These are phyloP conservation scores for Tetragnatha montana DNA, from an alignment of 2,888 invertebrate genomes.

Conservation along the genomic window DNA sequence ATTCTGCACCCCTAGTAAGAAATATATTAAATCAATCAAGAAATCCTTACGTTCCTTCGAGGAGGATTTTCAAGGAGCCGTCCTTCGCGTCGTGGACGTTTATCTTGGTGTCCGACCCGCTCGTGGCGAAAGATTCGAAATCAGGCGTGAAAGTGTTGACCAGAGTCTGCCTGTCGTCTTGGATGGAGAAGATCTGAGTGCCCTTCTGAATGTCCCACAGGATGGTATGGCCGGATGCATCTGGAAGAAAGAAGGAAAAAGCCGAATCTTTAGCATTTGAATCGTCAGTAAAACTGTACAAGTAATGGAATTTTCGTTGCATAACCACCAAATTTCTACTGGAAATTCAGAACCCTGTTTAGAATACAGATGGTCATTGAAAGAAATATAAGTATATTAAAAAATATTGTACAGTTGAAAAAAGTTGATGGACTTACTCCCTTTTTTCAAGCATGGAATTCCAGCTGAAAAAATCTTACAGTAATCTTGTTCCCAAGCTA, in stretches of 20 bases:
- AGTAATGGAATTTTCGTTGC: background rate
- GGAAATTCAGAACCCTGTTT: no score
- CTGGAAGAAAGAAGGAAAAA: background rate
- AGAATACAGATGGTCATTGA: no score
- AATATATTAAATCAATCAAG: no score
- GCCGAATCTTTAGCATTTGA: background rate
- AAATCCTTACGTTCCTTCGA: conserved; percentile 32
- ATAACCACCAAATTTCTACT: no score
- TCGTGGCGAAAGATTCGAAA: background rate
- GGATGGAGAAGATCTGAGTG: background rate
- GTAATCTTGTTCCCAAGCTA: no score
- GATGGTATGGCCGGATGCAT: conserved; percentile 32
- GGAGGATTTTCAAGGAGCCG: background rate
- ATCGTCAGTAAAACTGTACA: background rate
- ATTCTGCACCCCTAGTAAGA: no score
- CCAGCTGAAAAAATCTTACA: no score
- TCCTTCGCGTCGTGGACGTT: conserved; percentile 13
- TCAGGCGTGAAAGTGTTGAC: conserved; percentile 17
- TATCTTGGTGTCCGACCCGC: conserved; percentile 45
- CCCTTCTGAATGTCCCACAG: conserved; percentile 16
- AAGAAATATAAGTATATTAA: no score
- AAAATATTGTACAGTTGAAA: no score
- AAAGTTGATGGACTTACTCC: no score
- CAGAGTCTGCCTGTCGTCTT: conserved; percentile 38
- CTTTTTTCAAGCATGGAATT: no score